These are phyloP conservation scores for Limnephilus rhombicus DNA, from an alignment of 2,888 invertebrate species.

Conservation along the genomic window DNA sequence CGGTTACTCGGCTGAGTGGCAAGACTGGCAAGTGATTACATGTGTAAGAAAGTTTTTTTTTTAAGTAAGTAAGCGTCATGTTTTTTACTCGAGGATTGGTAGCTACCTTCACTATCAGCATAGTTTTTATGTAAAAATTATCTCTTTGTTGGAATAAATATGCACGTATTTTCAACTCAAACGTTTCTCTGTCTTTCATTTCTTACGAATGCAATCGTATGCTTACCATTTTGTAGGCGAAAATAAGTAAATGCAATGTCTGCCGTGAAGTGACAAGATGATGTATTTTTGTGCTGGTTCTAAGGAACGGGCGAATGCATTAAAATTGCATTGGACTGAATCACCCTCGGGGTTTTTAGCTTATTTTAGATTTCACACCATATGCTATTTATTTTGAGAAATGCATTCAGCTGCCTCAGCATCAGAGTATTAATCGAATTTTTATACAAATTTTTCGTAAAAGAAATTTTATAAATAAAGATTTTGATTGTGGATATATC, in stretches of 20 bases:
- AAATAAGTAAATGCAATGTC: background rate
- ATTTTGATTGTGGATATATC: background rate
- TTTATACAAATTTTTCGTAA: background rate
- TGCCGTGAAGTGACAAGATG: constrained; percentile 4
- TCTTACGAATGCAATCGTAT: background rate
- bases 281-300: constrained; percentile 19
- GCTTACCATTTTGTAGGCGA: background rate
- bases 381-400: constrained; percentile 6
- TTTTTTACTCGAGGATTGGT: background rate
- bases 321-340: constrained; percentile 26
- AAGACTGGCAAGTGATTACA: too few relatives aligned
- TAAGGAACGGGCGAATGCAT: background rate
- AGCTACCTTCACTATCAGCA: background rate
- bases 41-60: too few relatives aligned
- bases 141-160: background rate
- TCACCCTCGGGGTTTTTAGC: background rate
- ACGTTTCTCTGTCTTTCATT: background rate
- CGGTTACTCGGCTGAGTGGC: too few relatives aligned
- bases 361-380: constrained; percentile 13
- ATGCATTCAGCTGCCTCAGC: background rate
- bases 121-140: background rate
- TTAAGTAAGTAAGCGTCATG: background rate
- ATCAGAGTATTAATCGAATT: background rate
- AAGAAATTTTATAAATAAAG: background rate
- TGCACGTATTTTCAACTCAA: background rate